phyloP scores from a whole-genome alignment of 2,888 invertebrate genomes.

The Orthosia gothica region DNA sequence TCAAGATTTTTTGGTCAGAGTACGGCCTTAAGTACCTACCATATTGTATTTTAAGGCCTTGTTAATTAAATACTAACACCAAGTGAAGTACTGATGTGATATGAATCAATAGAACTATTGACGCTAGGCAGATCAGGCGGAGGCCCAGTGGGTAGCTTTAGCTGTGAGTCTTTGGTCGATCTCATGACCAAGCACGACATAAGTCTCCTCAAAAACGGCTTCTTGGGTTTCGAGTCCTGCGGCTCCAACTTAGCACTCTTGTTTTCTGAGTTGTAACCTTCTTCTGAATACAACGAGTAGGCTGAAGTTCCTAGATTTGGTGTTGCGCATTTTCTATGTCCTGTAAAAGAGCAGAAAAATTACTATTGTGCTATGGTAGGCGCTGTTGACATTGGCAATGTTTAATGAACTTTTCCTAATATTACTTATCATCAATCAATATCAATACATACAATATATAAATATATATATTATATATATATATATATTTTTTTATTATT shows the following conservation, averaged over 20 bases:
- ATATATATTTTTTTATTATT: too few relatives aligned
- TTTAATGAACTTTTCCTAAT: too few relatives aligned
- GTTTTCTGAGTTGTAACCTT: constrained; percentile 60
- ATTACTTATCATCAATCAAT: too few relatives aligned
- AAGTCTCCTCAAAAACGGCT: constrained; percentile 81
- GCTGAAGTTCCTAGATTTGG: constrained; percentile 85
- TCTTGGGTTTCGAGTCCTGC: constrained; percentile 73
- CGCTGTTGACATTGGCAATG: too few relatives aligned
- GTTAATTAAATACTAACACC: constrained; percentile 75
- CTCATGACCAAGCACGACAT: constrained; percentile 85
- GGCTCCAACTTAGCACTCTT: constrained; percentile 61
- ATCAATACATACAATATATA: too few relatives aligned
- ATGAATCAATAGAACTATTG: constrained; percentile 82
- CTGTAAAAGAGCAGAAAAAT: constrained; percentile 70
- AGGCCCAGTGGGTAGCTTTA: constrained; percentile 62
- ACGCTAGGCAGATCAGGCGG: constrained; percentile 60
- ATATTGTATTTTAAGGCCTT: background rate
- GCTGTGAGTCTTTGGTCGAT: constrained; percentile 71
- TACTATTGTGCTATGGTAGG: background rate
- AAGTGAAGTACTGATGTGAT: constrained; percentile 84
- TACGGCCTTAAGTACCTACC: too few relatives aligned
- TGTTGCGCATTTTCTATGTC: constrained; percentile 77
- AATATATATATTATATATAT: too few relatives aligned
- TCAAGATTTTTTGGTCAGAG: too few relatives aligned
- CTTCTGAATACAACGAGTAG: constrained; percentile 77